Evolutionary conservation across 2,888 invertebrate genomes (phyloP).

Genomic region (Chloroclystis v-ata): DNA sequence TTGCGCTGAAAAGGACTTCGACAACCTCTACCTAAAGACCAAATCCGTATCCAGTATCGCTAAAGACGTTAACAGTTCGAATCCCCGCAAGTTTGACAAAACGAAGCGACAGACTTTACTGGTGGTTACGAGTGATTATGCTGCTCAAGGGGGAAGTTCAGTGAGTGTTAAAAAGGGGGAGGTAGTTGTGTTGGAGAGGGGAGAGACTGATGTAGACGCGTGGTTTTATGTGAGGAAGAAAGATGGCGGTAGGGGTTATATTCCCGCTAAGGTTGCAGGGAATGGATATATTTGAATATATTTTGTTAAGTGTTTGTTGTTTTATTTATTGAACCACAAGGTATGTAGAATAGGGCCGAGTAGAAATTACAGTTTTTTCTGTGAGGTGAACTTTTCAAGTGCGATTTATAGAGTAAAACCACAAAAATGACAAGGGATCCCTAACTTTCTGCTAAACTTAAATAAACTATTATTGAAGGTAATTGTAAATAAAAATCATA

Average conservation of each 20-base stretch:
- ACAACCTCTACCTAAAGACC: conserved; percentile 81
- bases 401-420: too few relatives aligned
- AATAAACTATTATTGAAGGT: too few relatives aligned
- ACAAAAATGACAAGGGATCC: too few relatives aligned
- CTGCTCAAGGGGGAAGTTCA: conserved; percentile 70
- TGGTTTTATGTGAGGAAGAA: conserved; percentile 88
- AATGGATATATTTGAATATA: conserved; percentile 83
- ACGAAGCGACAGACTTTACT: conserved; percentile 82
- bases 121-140: conserved; percentile 83
- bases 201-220: conserved; percentile 74
- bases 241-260: conserved; percentile 85
- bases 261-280: conserved; percentile 86
- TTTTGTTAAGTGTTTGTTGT: conserved; percentile 18
- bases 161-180: conserved; percentile 84
- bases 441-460: too few relatives aligned
- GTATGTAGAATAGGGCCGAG: neutral
- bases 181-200: conserved; percentile 81
- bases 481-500: neutral
- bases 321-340: conserved; percentile 1
- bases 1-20: conserved; percentile 85
- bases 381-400: too few relatives aligned
- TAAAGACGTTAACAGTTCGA: neutral
- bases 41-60: conserved; percentile 52
- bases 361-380: too few relatives aligned
- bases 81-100: neutral